Evolutionary conservation across 2,113 vertebrate species (phyloP), one percentile per base, ranked within the genome.

Genomic region (Meles meles): DNA sequence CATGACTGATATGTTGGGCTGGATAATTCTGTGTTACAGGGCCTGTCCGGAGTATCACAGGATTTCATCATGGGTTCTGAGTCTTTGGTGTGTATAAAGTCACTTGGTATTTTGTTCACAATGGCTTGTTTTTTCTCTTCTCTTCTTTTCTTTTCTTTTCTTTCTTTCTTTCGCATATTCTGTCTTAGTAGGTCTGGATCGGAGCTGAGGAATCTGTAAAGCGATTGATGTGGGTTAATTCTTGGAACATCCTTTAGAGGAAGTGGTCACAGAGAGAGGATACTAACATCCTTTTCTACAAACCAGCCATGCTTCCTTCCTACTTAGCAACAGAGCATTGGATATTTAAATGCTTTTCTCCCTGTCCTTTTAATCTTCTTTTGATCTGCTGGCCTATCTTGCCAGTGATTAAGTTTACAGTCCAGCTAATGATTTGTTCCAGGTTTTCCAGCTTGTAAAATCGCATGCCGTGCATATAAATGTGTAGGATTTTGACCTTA

Each of bases 391-490:
- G 31, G 92, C 39, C 80, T 88, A 5, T 92, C 74, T 96, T 90
- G 80, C 57, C 71, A 59, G 83, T 95, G 96, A 94, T 96, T 90
- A 96, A 87, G 93, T 97, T 97, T 97, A 94, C 87, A 83, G 79
- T 95, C 72, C 47, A 96, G 81, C 63, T 95, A 88, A 96, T 81
- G 90, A 96, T 95, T 95, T 39, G 67, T 80, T 96, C 15, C 17
- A 49, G 84, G 84, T 94, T 96, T 69, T 14, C 31, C n/a, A 92
- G 69, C 92, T 97, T 96, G 76, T 95, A 94, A 96, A 93, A 90
- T 49, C 14, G 0, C 79, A 67, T 63, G 80, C 69, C 5, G 0
- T 96, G 93, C 83, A 92, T 97, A 82, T 67, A 82, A 94, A 94
- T 90, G 63, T 44, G 21, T 55, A 88, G 37, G 57, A 77, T 71